phyloP scores from a whole-genome alignment of 2,888 invertebrate genomes.

The Ischnus inquisitorius region DNA sequence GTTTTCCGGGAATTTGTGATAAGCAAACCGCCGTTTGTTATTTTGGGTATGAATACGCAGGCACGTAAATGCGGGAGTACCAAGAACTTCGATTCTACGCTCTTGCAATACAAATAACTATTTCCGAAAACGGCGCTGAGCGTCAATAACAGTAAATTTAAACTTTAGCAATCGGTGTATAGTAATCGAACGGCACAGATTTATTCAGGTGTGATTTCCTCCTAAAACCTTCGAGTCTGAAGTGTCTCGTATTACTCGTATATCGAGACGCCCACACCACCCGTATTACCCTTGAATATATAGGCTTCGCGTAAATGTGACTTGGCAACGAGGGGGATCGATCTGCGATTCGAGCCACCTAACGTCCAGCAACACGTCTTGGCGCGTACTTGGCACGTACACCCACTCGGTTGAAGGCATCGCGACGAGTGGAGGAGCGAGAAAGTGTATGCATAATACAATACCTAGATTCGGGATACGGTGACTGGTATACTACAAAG shows the following conservation, averaged over 20 bases:
- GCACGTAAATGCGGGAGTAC: too few species aligned
- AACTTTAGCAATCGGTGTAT: not conserved
- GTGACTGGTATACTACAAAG: slow-evolving; percentile 13
- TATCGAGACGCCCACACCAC: not conserved
- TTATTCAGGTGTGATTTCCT: slow-evolving; percentile 36
- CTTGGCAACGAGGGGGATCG: slow-evolving; percentile 21
- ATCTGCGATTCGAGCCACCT: slow-evolving; percentile 38
- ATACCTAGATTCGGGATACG: slow-evolving; percentile 18
- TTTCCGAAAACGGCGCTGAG: too few species aligned
- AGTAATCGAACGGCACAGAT: slow-evolving; percentile 15
- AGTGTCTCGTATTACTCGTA: not conserved
- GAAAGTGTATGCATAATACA: slow-evolving; percentile 40
- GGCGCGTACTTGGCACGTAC: slow-evolving; percentile 37
- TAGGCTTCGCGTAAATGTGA: not conserved
- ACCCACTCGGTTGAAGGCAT: slow-evolving; percentile 24
- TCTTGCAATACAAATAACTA: too few species aligned
- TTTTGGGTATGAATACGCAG: too few species aligned
- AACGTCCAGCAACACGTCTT: slow-evolving; percentile 31
- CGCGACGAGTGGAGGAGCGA: slow-evolving; percentile 23
- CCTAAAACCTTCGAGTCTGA: slow-evolving; percentile 9
- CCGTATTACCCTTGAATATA: slow-evolving; percentile 2
- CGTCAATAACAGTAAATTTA: too few species aligned
- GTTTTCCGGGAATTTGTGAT: too few species aligned
- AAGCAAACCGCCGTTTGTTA: too few species aligned
- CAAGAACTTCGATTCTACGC: too few species aligned